Base-by-base conservation (phyloP, 2,888 invertebrate species). In the Itoplectis maculator region DNA sequence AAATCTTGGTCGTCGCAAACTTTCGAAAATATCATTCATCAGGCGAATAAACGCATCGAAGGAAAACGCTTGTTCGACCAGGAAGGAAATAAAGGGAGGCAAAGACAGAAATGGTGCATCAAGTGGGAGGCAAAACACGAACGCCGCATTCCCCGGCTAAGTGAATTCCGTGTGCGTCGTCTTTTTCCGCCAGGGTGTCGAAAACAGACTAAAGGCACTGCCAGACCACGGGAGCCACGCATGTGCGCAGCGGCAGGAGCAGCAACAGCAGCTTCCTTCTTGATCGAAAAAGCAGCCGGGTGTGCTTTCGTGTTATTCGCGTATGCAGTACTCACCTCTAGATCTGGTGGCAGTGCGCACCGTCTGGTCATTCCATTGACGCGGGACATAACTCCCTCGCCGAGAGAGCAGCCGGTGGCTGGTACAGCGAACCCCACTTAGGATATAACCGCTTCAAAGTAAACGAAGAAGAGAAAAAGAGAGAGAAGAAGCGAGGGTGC, bases 381-480 rank as follows among this genome's bases (percentile, higher is more conserved):
- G 88, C 87, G 86, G 87, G 86, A 89, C 89, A 90, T 88, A 90
- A 90, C 87, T 89, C 86, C 82, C 42, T n/a, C 56, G 70, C 66
- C 49, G 81, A 51, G 66, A 76, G 86, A 84, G 78, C 80, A 81
- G 82, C 85, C 85, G 82, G 86, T 88, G 87, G 85, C 85, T 81
- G 88, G 86, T 90, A 91, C 91, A 91, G 84, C 89, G 87, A 91
- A 91, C 86, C 88, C 90, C 91, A 91, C 91, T 91, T 91, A 91
- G 89, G 86, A 70, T 68, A 59, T 66, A 74, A 70, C 81, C 73
- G 74, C 65, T 82, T 82, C 23, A 37, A 42, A 47, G 56, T 20
- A n/a, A 42, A 47, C 40, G 65, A 70, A 65, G 51, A 65, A 20
- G 20, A 65, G 20, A 20, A 40, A 23, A 61, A 69, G 37, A 3